Evolutionary conservation across 2,113 vertebrate species (phyloP).

Genomic region (Limnothrissa miodon): DNA sequence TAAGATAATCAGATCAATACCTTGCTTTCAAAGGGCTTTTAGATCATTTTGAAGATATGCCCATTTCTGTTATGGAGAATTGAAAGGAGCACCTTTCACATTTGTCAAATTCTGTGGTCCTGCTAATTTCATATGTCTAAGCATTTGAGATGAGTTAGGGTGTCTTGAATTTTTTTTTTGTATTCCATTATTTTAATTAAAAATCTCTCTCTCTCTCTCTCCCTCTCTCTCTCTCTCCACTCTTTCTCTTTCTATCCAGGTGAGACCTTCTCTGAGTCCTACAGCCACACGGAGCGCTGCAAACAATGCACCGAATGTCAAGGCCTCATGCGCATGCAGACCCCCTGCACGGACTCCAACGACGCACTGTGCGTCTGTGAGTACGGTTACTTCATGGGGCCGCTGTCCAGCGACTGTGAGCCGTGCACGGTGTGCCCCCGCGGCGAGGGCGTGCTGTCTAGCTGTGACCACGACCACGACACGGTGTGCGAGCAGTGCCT

Average conservation of each 20-base stretch:
- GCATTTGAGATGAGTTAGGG: too few relatives aligned
- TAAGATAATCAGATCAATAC: not conserved
- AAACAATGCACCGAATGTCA: conserved; percentile 80
- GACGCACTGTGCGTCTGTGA: conserved; percentile 85
- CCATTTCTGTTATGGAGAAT: not conserved
- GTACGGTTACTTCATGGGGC: conserved; percentile 80
- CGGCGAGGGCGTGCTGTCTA: conserved; percentile 79
- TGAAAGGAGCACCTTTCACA: not conserved
- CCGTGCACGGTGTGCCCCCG: conserved; percentile 78
- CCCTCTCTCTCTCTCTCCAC: not conserved
- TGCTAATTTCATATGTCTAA: too few relatives aligned
- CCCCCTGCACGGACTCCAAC: conserved; percentile 93
- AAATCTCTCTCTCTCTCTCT: conserved; percentile 24
- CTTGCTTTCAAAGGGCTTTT: not conserved
- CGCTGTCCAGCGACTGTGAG: conserved; percentile 62
- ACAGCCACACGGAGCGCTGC: conserved; percentile 84
- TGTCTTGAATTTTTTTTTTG: too few relatives aligned
- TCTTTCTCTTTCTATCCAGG: conserved; percentile 60
- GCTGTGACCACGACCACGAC: conserved; percentile 79
- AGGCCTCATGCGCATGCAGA: conserved; percentile 86
- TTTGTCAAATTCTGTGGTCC: not conserved
- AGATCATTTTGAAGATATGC: not conserved
- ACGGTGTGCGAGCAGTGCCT: conserved; percentile 87
- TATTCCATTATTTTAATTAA: too few relatives aligned
- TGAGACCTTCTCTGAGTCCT: conserved; percentile 85